Evolutionary conservation across 2,113 vertebrate species (phyloP), one percentile per base, ranked within the genome.

Genomic region (Sialia sialis): DNA sequence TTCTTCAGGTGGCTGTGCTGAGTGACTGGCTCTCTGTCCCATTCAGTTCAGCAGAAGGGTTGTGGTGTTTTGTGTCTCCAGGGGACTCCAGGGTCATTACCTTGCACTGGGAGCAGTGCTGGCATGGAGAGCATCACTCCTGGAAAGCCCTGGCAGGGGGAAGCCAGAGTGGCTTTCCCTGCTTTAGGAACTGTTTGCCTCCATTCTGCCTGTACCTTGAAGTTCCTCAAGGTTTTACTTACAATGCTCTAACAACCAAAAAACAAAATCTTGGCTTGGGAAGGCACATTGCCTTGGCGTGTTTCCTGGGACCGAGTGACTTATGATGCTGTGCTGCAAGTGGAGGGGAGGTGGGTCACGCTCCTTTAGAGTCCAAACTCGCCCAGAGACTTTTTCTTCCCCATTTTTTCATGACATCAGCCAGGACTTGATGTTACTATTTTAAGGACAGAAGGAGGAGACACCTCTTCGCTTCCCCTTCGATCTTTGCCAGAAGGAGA

Each of bases 391-490:
- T n/a, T 83, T 72, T 92, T 89, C 52, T 94, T 76, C 51, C 26
- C 62, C 44, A 13, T 27, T 81, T 67, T 89, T 87, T 92, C 76
- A 77, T 87, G 38, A 68, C 51, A 76, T 84, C 78, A 74, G 58
- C 38, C 69, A 51, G 68, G 43, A 89, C 85, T 84, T 55, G 86
- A 51, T 59, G 83, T 94, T 96, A 55, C 94, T 96, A 89, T 97
- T 94, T 95, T 89, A 96, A 91, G 94, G 92, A 73, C 89, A 88
- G 90, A 90, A 93, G 81, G 39, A 90, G 41, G 85, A 95, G 89
- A 89, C 91, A 77, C 52, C 84, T 90, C 85, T 83, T 49, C 84
- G 2, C 51, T 94, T 94, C 75, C 70, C 82, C 81, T 70, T 4
- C 0, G 4, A 66, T 62, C 22, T 55, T 63, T 94, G 95, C 97